These are phyloP conservation scores for Trogon melanurus DNA, from an alignment of 2,113 vertebrate species.

Conservation along the genomic window DNA sequence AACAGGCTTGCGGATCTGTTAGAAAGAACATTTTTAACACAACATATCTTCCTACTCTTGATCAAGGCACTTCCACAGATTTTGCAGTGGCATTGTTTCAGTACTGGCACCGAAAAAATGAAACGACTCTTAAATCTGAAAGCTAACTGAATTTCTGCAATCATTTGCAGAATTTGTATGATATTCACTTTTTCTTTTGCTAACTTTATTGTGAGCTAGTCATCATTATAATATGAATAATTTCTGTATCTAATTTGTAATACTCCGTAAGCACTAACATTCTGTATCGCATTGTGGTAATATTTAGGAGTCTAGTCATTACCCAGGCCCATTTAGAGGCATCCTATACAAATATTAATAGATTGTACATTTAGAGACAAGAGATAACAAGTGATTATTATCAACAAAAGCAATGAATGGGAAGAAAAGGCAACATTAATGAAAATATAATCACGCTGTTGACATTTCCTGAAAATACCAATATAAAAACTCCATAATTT, in stretches of 20 bases:
- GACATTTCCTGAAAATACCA: constrained; percentile 26
- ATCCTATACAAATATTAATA: background rate
- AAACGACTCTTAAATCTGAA: background rate
- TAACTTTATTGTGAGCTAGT: background rate
- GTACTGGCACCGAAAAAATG: background rate
- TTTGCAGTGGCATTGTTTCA: background rate
- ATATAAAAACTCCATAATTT: constrained; percentile 21
- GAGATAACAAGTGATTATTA: background rate
- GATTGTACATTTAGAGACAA: background rate
- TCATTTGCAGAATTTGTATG: background rate
- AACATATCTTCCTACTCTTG: background rate
- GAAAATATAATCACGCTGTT: constrained; percentile 22
- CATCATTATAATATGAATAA: background rate
- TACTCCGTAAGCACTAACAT: background rate
- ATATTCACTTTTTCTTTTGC: background rate
- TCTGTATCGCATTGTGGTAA: background rate
- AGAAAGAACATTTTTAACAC: background rate
- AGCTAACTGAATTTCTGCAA: background rate
- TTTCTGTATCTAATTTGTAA: background rate
- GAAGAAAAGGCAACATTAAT: constrained; percentile 34
- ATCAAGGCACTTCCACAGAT: background rate
- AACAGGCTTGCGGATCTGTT: background rate
- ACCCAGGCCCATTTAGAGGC: background rate
- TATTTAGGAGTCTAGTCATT: background rate
- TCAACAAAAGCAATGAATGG: constrained; percentile 30